Base-by-base conservation (phyloP, 2,797 vertebrate species). In the Eurystomus glaucurus region DNA sequence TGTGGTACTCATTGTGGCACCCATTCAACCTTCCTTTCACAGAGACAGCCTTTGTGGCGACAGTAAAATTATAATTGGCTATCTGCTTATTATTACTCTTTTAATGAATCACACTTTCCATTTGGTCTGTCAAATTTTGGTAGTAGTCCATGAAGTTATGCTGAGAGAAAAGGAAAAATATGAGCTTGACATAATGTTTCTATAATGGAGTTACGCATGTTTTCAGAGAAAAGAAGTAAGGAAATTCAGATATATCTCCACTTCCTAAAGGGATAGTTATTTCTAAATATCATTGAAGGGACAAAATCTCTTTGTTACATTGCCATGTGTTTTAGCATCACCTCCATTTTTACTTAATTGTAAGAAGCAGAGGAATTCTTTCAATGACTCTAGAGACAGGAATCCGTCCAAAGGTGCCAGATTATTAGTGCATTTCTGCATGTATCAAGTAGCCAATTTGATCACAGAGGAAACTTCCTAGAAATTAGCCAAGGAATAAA, bases 41-140 rank as follows among this genome's bases (percentile, higher is more conserved):
- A 62, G 58, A 74, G 37, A 19, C 54, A 76, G 76, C 51, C 39
- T 51, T 54, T 41, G 46, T 6, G 28, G 64, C 0, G 0, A 66
- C 55, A 75, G 48, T 33, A 23, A 54, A 71, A 66, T 93, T 62
- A 19, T 58, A 55, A 70, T 83, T 64, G 22, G 68, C 23, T 88
- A 26, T 48, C 39, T 87, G 86, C 46, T 93, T 86, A 46, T 92
- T 93, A 78, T 33, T 96, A 58, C 43, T 77, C 48, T 81, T 79
- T 22, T 43, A 80, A 70, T 90, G 79, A 90, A 74, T 85, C 88
- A 57, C 0, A 1, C 51, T 85, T 92, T 66, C 62, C 64, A 31
- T 79, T 91, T 87, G 81, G 12, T 72, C 55, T 96, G 88, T 91
- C 81, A 87, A 48, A 72, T 94, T 86, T 78, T 87, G 65, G 15